Percentiles rank a stretch among this genome's conserved stretches.
phyloP scores from a whole-genome alignment of 2,888 invertebrate genomes.

The Chymomyza procnemis region DNA sequence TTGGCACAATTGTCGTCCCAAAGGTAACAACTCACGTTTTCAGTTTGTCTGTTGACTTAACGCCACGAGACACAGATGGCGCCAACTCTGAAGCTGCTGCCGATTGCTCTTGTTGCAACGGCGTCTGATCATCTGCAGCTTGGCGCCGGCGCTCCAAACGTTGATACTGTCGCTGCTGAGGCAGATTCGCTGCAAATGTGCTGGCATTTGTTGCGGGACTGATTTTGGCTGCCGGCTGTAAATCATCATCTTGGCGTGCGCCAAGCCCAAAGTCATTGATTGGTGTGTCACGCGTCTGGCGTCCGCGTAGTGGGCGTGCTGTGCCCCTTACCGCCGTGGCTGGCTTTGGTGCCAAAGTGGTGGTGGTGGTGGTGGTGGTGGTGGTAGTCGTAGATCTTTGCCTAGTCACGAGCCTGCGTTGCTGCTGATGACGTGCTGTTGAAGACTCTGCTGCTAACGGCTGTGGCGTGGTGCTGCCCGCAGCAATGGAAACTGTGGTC shows the following conservation, averaged over 20 bases:
- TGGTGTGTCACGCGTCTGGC: conserved; percentile 63
- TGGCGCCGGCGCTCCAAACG: conserved; percentile 16
- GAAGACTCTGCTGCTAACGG: conserved; percentile 14
- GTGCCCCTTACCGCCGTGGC: conserved; percentile 38
- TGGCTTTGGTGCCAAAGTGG: not conserved
- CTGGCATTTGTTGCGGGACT: conserved; percentile 34
- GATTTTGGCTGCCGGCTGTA: conserved; percentile 28
- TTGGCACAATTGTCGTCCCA: conserved; percentile 1
- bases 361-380: too few species aligned
- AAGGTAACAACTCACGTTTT: conserved; percentile 75
- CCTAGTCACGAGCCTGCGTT: conserved; percentile 23
- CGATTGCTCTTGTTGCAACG: conserved; percentile 7
- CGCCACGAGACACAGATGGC: conserved; percentile 1
- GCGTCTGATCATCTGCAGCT: conserved; percentile 9
- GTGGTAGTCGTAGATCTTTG: not conserved
- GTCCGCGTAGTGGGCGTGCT: conserved; percentile 27
- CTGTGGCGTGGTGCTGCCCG: conserved; percentile 44
- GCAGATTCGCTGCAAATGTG: conserved; percentile 25
- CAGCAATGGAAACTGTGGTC: conserved; percentile 53
- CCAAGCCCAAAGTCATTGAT: not conserved
- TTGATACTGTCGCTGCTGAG: conserved; percentile 3
- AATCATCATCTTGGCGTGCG: conserved; percentile 5
- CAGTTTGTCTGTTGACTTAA: conserved; percentile 37
- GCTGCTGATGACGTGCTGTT: conserved; percentile 28
- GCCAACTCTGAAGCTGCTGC: conserved; percentile 14